These are phyloP conservation scores for Drosophila repleta DNA, from an alignment of 1,140 invertebrate species.

Conservation along the genomic window DNA sequence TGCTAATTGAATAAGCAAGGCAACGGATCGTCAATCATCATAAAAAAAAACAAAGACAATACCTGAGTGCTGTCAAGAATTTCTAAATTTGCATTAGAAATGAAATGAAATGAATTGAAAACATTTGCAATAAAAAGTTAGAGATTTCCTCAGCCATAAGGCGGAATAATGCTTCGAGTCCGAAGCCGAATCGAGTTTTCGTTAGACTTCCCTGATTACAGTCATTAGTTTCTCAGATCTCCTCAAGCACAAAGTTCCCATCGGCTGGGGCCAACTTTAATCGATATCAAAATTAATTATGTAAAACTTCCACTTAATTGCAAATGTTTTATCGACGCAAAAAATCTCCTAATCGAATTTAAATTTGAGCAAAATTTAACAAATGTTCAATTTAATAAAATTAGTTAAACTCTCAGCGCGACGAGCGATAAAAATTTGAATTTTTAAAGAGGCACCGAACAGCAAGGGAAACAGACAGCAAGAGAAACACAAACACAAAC, in stretches of 20 bases:
- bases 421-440: slow-evolving; percentile 49
- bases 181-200: no score
- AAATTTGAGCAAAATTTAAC: slow-evolving; percentile 63
- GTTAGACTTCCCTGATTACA: no score
- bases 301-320: slow-evolving; percentile 70
- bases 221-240: not conserved
- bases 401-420: slow-evolving; percentile 64
- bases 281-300: slow-evolving; percentile 72
- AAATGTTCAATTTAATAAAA: slow-evolving; percentile 73
- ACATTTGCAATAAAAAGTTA: no score
- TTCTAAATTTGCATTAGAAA: not conserved
- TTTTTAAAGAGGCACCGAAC: slow-evolving; percentile 37
- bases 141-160: no score
- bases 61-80: not conserved
- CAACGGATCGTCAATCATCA: slow-evolving; percentile 65
- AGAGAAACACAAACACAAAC: not conserved
- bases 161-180: no score
- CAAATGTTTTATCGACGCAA: slow-evolving; percentile 50
- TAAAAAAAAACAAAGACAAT: not conserved
- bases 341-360: slow-evolving; percentile 39
- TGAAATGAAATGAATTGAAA: no score
- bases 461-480: not conserved
- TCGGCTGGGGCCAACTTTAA: slow-evolving; percentile 24
- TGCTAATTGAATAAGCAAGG: slow-evolving; percentile 77
- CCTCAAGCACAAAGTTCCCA: slow-evolving; percentile 34